These are phyloP conservation scores for Frankliniella intonsa DNA, from an alignment of 2,888 invertebrate genomes.

Conservation along the genomic window DNA sequence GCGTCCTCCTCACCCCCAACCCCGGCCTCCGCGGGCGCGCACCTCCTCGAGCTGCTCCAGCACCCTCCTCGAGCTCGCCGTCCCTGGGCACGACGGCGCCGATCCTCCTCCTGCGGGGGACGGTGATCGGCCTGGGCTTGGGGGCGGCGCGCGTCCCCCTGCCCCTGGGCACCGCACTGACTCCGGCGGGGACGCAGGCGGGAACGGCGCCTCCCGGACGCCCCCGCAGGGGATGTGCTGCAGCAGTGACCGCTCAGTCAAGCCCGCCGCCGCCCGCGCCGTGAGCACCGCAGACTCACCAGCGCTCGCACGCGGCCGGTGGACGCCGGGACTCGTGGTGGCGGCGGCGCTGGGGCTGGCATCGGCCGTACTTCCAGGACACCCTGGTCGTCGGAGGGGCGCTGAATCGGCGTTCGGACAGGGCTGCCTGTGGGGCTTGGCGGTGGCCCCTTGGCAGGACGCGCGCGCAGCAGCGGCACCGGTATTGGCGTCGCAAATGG, in stretches of 20 bases:
- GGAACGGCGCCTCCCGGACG: background rate
- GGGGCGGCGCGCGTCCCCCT: background rate
- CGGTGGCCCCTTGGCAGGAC: background rate
- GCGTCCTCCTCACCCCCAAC: background rate
- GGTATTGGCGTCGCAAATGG: background rate
- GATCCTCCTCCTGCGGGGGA: background rate
- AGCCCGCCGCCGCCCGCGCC: background rate
- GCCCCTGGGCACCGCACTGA: background rate
- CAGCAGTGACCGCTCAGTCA: too few relatives aligned
- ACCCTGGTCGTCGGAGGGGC: background rate
- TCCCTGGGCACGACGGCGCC: background rate
- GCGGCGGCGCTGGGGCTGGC: background rate
- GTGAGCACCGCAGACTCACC: background rate
- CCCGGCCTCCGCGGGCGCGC: background rate
- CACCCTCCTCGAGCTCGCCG: background rate
- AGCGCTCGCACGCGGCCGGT: background rate
- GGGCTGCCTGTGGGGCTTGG: background rate
- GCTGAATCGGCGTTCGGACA: background rate
- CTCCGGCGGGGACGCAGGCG: background rate
- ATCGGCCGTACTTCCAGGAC: background rate
- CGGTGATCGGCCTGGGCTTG: background rate
- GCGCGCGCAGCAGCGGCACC: too few relatives aligned
- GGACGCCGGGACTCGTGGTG: background rate
- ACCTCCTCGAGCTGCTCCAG: slow-evolving; percentile 1
- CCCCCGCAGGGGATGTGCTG: background rate